These are phyloP conservation scores for Furcifer pardalis DNA, from an alignment of 2,797 vertebrate genomes.

Conservation along the genomic window DNA sequence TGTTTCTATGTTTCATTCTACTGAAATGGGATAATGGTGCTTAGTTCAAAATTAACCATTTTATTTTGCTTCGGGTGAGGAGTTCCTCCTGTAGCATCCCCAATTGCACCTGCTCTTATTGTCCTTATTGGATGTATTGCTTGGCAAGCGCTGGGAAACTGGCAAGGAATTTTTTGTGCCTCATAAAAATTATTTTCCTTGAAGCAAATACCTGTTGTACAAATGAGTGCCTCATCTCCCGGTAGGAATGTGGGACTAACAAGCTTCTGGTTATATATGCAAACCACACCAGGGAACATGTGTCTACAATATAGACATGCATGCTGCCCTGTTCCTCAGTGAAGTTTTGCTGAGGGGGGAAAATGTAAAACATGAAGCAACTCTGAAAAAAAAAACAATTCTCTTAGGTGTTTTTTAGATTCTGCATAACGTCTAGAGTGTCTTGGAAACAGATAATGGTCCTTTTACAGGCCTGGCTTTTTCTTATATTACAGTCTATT, in stretches of 20 bases:
- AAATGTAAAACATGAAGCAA: neutral
- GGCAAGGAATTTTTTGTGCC: neutral
- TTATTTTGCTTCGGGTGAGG: too few relatives aligned
- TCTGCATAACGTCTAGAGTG: neutral
- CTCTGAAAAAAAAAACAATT: neutral
- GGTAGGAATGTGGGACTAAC: too few relatives aligned
- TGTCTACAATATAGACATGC: neutral
- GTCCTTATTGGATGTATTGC: neutral
- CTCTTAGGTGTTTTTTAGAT: constrained; percentile 26
- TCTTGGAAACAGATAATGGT: constrained; percentile 26
- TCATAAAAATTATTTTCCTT: neutral
- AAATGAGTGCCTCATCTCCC: too few relatives aligned
- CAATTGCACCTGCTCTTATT: neutral
- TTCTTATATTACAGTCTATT: neutral
- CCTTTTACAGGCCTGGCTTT: neutral
- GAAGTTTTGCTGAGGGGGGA: neutral
- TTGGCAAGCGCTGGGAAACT: neutral
- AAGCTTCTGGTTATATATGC: neutral
- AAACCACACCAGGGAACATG: too few relatives aligned
- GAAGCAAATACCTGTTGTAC: neutral
- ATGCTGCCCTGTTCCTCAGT: neutral
- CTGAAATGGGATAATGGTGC: neutral
- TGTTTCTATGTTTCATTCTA: neutral
- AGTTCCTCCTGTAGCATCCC: neutral
- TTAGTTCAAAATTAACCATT: neutral